Evolutionary conservation across 37 sponge, comb jelly and placozoan species (phyloP).

Genomic region (Spongilla lacustris): DNA sequence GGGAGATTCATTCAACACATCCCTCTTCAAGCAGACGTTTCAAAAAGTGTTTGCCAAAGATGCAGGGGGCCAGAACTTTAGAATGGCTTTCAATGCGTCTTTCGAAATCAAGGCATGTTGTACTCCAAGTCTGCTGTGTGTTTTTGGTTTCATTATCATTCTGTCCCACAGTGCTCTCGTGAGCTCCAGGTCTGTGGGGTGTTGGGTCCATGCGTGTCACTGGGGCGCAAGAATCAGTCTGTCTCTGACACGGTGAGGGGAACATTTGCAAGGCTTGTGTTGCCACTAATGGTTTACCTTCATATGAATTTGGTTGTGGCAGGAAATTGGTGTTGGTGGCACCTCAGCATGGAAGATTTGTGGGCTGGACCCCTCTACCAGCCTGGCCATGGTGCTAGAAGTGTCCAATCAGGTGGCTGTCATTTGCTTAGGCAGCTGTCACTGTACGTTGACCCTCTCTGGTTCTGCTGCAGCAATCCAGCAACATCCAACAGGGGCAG

Average conservation of each 20-base stretch:
- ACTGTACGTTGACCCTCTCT: not conserved
- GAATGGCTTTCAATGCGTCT: constrained; percentile 93
- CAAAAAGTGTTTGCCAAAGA: constrained; percentile 95
- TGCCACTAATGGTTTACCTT: not conserved
- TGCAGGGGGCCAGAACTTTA: constrained; percentile 80
- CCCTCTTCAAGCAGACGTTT: constrained; percentile 98
- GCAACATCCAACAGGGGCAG: constrained; percentile 84
- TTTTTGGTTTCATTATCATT: not conserved
- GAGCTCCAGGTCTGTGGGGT: constrained; percentile 93
- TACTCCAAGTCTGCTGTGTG: not conserved
- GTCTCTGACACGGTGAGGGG: constrained; percentile 90
- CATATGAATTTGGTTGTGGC: not conserved
- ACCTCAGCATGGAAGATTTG: constrained; percentile 94
- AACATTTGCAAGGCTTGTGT: not conserved
- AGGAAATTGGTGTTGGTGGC: constrained; percentile 97
- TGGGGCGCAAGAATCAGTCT: constrained; percentile 70
- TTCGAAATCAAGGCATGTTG: constrained; percentile 91
- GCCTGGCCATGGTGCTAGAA: constrained; percentile 87
- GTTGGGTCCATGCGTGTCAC: constrained; percentile 90
- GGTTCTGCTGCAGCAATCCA: constrained; percentile 64
- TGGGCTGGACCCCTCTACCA: constrained; percentile 83
- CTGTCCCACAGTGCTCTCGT: constrained; percentile 61
- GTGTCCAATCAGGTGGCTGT: constrained; percentile 84
- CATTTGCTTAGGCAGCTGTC: not conserved
- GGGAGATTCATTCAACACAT: constrained; percentile 97